These are phyloP conservation scores for Saxidomus purpurata DNA, from an alignment of 1,140 invertebrate species.

Conservation along the genomic window DNA sequence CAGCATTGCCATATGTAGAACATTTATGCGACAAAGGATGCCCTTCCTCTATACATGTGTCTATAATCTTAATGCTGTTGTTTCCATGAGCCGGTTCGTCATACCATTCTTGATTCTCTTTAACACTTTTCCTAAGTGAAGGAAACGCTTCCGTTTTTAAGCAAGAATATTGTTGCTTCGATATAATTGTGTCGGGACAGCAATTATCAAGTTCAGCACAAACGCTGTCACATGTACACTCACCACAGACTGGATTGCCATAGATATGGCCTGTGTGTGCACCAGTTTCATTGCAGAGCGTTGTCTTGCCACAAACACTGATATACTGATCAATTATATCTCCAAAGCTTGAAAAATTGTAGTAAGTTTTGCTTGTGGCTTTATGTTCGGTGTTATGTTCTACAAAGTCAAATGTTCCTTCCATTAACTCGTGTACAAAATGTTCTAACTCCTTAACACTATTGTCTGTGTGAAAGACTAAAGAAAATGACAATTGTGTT, in stretches of 20 bases:
- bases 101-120: neutral
- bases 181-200: neutral
- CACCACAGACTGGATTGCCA: neutral
- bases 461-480: neutral
- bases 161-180: neutral
- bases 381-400: no score
- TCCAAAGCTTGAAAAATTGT: neutral
- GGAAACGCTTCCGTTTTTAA: neutral
- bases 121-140: neutral
- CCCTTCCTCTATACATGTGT: neutral
- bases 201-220: neutral
- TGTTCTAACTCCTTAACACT: neutral
- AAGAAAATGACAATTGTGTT: neutral
- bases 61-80: neutral
- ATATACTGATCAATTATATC: neutral
- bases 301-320: neutral
- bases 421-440: neutral
- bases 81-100: neutral
- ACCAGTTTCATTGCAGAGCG: neutral
- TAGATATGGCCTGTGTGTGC: neutral
- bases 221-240: neutral
- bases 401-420: neutral
- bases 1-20: neutral
- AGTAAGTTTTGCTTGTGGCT: neutral
- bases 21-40: neutral